These are phyloP conservation scores for Drosophila lacicola DNA, from an alignment of 2,888 invertebrate species.

Conservation along the genomic window DNA sequence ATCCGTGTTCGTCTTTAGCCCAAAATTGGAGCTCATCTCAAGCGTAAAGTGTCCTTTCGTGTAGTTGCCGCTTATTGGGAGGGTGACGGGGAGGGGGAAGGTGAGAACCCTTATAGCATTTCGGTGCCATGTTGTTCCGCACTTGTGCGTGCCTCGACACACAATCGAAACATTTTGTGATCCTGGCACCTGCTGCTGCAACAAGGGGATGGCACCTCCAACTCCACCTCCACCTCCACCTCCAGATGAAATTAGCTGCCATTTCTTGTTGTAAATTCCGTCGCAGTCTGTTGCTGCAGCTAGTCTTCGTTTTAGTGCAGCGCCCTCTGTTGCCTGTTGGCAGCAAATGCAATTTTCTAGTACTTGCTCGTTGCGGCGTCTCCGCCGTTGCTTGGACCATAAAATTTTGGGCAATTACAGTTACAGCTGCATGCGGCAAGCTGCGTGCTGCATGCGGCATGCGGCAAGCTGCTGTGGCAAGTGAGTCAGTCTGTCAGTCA, in stretches of 20 bases:
- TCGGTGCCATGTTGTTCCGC: slow-evolving; percentile 8
- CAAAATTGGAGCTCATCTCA: slow-evolving; percentile 65
- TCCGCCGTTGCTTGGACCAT: slow-evolving; percentile 52
- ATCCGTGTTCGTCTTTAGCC: slow-evolving; percentile 54
- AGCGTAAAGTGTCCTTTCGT: slow-evolving; percentile 77
- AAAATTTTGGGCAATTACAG: slow-evolving; percentile 79
- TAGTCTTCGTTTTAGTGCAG: slow-evolving; percentile 62
- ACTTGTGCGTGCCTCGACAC: slow-evolving; percentile 46
- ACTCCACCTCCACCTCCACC: background rate
- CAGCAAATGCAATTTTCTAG: slow-evolving; percentile 77
- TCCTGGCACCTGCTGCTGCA: slow-evolving; percentile 78
- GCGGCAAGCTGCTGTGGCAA: slow-evolving; percentile 28
- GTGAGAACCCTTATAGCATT: slow-evolving; percentile 8
- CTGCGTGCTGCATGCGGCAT: background rate
- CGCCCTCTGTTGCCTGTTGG: slow-evolving; percentile 64
- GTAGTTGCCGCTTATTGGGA: slow-evolving; percentile 28
- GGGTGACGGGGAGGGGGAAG: background rate
- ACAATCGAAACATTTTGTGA: slow-evolving; percentile 70
- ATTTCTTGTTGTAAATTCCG: slow-evolving; percentile 66
- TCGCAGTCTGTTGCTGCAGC: slow-evolving; percentile 41
- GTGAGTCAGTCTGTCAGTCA: slow-evolving; percentile 10
- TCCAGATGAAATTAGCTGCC: slow-evolving; percentile 62
- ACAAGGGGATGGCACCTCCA: slow-evolving; percentile 18
- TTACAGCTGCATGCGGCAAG: slow-evolving; percentile 43
- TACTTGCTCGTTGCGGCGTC: slow-evolving; percentile 49